A percentile compares a stretch with the other conserved stretches of the same genome.
Evolutionary conservation across 2,797 vertebrate species (phyloP).

Genomic region (Channallabes apus): DNA sequence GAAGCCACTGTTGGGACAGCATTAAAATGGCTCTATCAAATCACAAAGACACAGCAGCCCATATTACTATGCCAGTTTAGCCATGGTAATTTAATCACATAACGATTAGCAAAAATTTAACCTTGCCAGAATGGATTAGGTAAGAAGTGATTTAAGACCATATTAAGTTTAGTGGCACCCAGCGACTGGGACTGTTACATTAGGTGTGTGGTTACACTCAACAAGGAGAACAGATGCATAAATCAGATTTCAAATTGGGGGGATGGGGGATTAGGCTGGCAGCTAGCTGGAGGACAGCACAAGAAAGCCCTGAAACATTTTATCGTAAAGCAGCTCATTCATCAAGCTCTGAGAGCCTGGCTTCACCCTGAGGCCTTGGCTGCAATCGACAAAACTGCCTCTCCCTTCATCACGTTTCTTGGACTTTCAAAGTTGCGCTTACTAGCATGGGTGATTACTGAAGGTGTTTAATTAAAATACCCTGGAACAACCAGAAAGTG

Average conservation of each 20-base stretch:
- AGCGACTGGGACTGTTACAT: constrained; percentile 60
- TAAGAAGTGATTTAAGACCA: constrained; percentile 38
- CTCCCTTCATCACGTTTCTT: constrained; percentile 50
- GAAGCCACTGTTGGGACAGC: constrained; percentile 29
- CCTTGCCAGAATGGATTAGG: constrained; percentile 53
- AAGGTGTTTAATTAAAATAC: constrained; percentile 59
- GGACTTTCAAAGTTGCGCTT: constrained; percentile 45
- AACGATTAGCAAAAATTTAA: constrained; percentile 54
- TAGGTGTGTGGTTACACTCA: constrained; percentile 68
- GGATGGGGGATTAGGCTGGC: constrained; percentile 61
- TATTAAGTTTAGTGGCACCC: constrained; percentile 34
- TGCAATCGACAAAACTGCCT: constrained; percentile 32
- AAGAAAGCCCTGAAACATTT: constrained; percentile 52
- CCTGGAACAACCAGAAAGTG: constrained; percentile 46
- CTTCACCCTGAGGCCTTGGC: constrained; percentile 51
- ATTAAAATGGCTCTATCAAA: constrained; percentile 44
- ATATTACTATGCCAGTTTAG: constrained; percentile 51
- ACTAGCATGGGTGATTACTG: constrained; percentile 40
- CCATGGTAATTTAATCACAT: constrained; percentile 54
- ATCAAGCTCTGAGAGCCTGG: constrained; percentile 62
- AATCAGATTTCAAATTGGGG: constrained; percentile 68
- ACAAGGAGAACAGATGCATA: constrained; percentile 65
- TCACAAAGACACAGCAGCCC: constrained; percentile 15
- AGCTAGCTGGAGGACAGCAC: constrained; percentile 61
- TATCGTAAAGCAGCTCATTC: constrained; percentile 60